Evolutionary conservation across 2,888 invertebrate species (phyloP), one percentile per base, ranked within the genome.

Genomic region (Eristalis intricaria): DNA sequence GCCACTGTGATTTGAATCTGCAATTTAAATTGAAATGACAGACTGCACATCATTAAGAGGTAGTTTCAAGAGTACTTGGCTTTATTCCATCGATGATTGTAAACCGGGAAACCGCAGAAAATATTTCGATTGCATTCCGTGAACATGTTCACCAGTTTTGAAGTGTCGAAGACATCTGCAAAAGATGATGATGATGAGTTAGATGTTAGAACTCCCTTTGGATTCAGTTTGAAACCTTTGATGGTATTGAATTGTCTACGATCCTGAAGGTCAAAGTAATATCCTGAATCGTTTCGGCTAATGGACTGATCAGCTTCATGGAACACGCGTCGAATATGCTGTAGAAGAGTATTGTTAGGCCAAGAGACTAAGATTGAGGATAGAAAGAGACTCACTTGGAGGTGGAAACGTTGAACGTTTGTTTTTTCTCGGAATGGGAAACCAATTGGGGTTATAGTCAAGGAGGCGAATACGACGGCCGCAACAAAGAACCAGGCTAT

Each of bases 341-440:
- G 89, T 26, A 26, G 26, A 1, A 8, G 8, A n/a, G 50, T 1
- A 7, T 4, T n/a, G 50, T 19, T 1, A 8, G n/a, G 19, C 8
- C 2, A 19, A 13, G 0, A 5, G 29, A 15, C 26, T 32, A 15
- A 2, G 35, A 10, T 15, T 2, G 50, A 5, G 1, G 26, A 15
- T 7, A 64, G 22, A 3, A 8, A 66, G 26, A 35, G 64, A 88
- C 91, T 91, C 91, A 95, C 95, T 90, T 94, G 90, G 40, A 94
- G 91, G 68, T 94, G 91, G 40, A 94, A 92, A 56, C 95, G 91
- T 90, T 95, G 94, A 0, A 94, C 93, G 38, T 92, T 91, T 0
- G 92, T 92, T 73, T 93, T 92, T 61, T 93, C 93, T n/a, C 93
- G 93, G 89, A 94, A 95, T 1, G 95, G 95, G 89, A 95, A 95